Evolutionary conservation across 2,888 invertebrate species (phyloP).

Genomic region (Salpingus planirostris): DNA sequence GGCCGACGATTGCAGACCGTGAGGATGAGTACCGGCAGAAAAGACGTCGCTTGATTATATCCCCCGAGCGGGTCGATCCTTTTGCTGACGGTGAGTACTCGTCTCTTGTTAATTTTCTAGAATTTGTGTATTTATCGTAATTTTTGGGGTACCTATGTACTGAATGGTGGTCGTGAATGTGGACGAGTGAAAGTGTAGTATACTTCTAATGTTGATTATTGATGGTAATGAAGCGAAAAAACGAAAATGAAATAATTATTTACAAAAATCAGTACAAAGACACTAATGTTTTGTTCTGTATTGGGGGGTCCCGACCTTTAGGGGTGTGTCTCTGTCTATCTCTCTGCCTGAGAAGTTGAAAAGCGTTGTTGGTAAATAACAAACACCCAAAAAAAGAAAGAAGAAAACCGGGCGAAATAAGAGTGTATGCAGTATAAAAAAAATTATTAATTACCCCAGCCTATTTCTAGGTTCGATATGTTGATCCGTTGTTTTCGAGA

Average conservation of each 20-base stretch:
- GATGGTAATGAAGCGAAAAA: neutral
- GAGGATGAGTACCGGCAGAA: constrained; percentile 95
- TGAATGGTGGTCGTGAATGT: constrained; percentile 21
- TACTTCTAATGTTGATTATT: constrained; percentile 8
- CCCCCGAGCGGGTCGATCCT: constrained; percentile 93
- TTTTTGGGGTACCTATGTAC: constrained; percentile 32
- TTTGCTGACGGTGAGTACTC: constrained; percentile 92
- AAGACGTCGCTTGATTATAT: constrained; percentile 84
- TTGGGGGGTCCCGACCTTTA: constrained; percentile 30
- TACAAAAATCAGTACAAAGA: constrained; percentile 15
- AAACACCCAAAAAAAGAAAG: no score
- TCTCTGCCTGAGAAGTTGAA: neutral
- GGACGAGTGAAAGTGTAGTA: constrained; percentile 14
- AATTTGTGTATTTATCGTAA: no score
- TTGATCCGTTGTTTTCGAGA: constrained; percentile 38
- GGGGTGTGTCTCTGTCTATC: constrained; percentile 20
- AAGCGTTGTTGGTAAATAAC: neutral
- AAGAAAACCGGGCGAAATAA: constrained; percentile 38
- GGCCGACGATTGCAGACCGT: constrained; percentile 88
- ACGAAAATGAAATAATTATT: constrained; percentile 12
- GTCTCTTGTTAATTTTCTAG: constrained; percentile 1
- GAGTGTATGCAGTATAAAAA: constrained; percentile 44
- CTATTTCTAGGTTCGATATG: constrained; percentile 52
- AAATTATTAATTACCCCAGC: constrained; percentile 55
- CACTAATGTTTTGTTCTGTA: constrained; percentile 36